Percentiles rank a stretch among this genome's conserved stretches.
Conservation (phyloP, 53 echinoderm and acorn worm species). For the Crossaster papposus region DNA sequence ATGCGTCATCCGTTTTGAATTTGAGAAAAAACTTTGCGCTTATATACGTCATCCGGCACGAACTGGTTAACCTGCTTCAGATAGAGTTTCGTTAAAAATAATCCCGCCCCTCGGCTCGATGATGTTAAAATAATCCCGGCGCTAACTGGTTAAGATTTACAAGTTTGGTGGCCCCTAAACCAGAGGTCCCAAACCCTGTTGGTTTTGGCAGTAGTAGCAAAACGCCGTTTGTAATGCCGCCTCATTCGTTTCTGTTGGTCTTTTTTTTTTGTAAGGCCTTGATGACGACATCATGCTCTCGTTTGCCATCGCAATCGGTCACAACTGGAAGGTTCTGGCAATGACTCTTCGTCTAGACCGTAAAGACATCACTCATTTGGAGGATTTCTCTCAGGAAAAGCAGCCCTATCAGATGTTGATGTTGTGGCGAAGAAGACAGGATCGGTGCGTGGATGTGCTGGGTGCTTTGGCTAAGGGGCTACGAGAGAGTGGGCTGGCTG, state of each 20-base stretch:
- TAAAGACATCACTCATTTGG: background rate
- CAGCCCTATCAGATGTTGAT: constrained; percentile 62
- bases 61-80: too few species aligned
- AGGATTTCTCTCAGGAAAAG: constrained; percentile 22
- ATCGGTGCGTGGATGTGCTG: constrained; percentile 43
- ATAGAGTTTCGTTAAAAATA: too few species aligned
- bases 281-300: constrained; percentile 53
- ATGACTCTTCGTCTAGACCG: background rate
- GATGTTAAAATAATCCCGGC: too few species aligned
- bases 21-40: too few species aligned
- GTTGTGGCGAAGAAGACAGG: constrained; percentile 56
- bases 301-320: constrained; percentile 44
- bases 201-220: too few species aligned
- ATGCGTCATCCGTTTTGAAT: too few species aligned
- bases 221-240: background rate
- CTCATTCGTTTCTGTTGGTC: background rate
- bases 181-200: too few species aligned
- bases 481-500: constrained; percentile 20
- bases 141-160: too few species aligned
- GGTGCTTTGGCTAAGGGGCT: constrained; percentile 55
- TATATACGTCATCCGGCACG: too few species aligned
- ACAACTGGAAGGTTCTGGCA: constrained; percentile 35
- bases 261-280: constrained; percentile 8
- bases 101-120: too few species aligned
- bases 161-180: background rate